These are phyloP conservation scores for Potamilus streckersoni DNA, from an alignment of 1,140 invertebrate genomes.

Conservation along the genomic window DNA sequence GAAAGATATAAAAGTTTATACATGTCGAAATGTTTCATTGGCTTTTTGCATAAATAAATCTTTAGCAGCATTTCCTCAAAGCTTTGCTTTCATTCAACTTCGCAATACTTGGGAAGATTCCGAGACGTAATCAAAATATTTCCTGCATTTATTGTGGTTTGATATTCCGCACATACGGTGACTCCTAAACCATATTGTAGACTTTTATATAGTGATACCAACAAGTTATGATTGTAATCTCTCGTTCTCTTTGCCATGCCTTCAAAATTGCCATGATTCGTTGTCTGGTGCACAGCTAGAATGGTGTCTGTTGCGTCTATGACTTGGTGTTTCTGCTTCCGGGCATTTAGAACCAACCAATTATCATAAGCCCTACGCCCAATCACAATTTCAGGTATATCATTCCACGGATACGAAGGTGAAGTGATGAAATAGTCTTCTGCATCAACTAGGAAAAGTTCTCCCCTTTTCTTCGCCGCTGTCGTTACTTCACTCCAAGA, in stretches of 20 bases:
- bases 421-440: slow-evolving; percentile 51
- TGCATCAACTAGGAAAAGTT: slow-evolving; percentile 37
- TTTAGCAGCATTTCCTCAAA: no score
- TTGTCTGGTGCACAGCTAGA: slow-evolving; percentile 50
- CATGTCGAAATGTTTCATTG: no score
- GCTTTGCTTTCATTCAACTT: no score
- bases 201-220: slow-evolving; percentile 29
- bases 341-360: no score
- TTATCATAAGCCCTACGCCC: slow-evolving; percentile 23
- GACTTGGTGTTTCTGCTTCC: slow-evolving; percentile 6
- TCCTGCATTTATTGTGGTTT: no score
- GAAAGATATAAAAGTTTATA: no score
- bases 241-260: slow-evolving; percentile 31
- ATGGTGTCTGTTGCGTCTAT: slow-evolving; percentile 45
- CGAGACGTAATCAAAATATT: no score
- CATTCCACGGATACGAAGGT: slow-evolving; percentile 42
- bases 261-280: slow-evolving; percentile 46
- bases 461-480: slow-evolving; percentile 31
- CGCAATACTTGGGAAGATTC: no score
- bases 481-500: slow-evolving; percentile 22
- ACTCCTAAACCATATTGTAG: slow-evolving; percentile 38
- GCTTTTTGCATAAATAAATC: no score
- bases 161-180: no score
- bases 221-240: slow-evolving; percentile 36
- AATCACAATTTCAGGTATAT: slow-evolving; percentile 48